A percentile compares a stretch with the other conserved stretches of the same genome.
Evolutionary conservation across 2,113 vertebrate genomes (phyloP).

Genomic region (Colistium nudipinnis): DNA sequence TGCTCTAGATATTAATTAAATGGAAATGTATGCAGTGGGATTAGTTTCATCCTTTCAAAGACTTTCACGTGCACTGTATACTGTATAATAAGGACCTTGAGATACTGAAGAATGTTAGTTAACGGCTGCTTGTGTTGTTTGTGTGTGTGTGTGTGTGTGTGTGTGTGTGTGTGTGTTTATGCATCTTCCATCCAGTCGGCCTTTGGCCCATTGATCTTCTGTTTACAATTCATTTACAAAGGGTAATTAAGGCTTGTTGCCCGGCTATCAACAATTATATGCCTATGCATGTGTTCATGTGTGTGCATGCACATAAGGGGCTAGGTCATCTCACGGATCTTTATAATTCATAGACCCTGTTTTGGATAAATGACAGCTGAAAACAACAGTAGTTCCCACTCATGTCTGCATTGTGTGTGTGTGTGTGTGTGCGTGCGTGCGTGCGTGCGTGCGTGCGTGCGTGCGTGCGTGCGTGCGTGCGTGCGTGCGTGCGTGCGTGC

Average conservation of each 20-base stretch:
- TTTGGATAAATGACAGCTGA: slow-evolving; percentile 3
- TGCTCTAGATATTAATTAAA: not conserved
- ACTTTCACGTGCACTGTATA: not conserved
- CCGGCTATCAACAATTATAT: slow-evolving; percentile 30
- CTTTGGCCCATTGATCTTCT: slow-evolving; percentile 17
- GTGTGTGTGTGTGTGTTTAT: not conserved
- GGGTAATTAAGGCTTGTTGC: slow-evolving; percentile 61
- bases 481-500: no score
- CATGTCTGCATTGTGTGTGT: not conserved
- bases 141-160: not conserved
- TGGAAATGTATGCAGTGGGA: not conserved
- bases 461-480: no score
- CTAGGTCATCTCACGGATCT: slow-evolving; percentile 6
- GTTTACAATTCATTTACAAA: slow-evolving; percentile 35
- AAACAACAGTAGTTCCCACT: not conserved
- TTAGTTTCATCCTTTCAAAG: not conserved
- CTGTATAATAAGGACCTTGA: not conserved
- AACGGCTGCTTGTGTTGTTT: not conserved
- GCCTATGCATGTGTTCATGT: not conserved
- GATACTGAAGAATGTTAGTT: not conserved
- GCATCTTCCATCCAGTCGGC: not conserved
- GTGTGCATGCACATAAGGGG: not conserved
- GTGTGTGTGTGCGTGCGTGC: no score
- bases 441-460: no score
- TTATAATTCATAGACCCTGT: not conserved